Conservation (phyloP, 2,113 vertebrate genomes). For the Pavo muticus region DNA sequence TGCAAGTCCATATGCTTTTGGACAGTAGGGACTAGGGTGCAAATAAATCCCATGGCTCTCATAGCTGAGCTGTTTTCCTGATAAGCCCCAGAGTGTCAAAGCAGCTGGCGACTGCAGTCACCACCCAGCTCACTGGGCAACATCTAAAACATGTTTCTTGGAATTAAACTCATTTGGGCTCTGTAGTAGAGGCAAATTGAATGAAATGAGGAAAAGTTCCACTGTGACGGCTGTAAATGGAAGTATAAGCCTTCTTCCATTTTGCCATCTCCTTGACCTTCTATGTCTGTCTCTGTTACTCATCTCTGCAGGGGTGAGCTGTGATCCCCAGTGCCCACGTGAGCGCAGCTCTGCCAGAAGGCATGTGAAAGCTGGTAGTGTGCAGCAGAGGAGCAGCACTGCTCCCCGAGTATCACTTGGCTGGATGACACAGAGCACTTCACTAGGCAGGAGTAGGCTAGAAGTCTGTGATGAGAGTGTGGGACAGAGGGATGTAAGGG, state of each 20-base stretch:
- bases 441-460: background rate
- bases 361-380: fast-evolving
- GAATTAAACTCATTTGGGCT: background rate
- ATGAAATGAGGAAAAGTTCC: background rate
- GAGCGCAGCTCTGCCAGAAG: background rate
- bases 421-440: background rate
- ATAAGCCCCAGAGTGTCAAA: background rate
- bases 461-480: background rate
- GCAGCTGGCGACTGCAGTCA: background rate
- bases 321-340: background rate
- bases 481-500: background rate
- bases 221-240: background rate
- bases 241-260: background rate
- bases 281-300: background rate
- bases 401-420: background rate
- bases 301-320: background rate
- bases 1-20: background rate
- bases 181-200: background rate
- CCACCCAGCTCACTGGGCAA: background rate
- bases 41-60: background rate
- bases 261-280: background rate
- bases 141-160: background rate
- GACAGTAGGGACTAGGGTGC: fast-evolving
- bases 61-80: background rate
- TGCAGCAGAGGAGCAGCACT: background rate